Percentiles rank a stretch among this genome's conserved stretches.
Evolutionary conservation across 2,797 vertebrate genomes (phyloP).

Genomic region (Coranthus polyacanthus): DNA sequence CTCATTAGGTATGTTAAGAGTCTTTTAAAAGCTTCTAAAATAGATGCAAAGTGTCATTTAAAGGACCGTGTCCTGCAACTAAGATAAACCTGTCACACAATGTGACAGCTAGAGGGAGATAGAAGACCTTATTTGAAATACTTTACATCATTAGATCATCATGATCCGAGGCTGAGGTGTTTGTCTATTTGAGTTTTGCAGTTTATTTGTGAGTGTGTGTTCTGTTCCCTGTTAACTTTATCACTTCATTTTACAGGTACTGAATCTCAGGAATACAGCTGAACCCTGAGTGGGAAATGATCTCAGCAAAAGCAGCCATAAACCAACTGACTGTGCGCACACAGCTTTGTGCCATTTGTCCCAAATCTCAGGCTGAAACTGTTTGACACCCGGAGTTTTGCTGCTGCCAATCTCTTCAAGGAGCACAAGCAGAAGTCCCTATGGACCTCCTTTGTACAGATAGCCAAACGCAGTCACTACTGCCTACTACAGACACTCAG

Average conservation of each 20-base stretch:
- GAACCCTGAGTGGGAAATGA: slow-evolving; percentile 47
- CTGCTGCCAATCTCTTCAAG: slow-evolving; percentile 14
- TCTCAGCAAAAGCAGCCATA: slow-evolving; percentile 9
- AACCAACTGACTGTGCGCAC: slow-evolving; percentile 22
- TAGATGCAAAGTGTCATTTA: slow-evolving; percentile 39
- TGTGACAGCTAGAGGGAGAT: slow-evolving; percentile 57
- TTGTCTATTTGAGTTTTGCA: no score
- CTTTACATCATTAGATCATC: not conserved
- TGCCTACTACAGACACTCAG: slow-evolving; percentile 23
- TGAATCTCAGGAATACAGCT: slow-evolving; percentile 5
- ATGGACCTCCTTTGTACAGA: slow-evolving; percentile 61
- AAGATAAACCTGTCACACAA: slow-evolving; percentile 44
- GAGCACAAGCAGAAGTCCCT: slow-evolving; percentile 3
- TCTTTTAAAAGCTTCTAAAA: slow-evolving; percentile 59
- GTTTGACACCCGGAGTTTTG: slow-evolving; percentile 29
- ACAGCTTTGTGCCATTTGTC: slow-evolving; percentile 8
- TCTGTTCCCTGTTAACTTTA: not conserved
- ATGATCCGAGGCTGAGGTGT: no score
- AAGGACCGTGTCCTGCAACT: slow-evolving; percentile 6
- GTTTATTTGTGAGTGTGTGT: no score
- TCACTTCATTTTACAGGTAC: slow-evolving; percentile 54
- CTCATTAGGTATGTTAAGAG: slow-evolving; percentile 49
- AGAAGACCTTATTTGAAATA: slow-evolving; percentile 13
- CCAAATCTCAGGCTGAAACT: slow-evolving; percentile 20
- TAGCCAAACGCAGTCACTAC: slow-evolving; percentile 21